Base-by-base conservation (phyloP, 2,888 invertebrate species). In the Pyrocoelia pectoralis region DNA sequence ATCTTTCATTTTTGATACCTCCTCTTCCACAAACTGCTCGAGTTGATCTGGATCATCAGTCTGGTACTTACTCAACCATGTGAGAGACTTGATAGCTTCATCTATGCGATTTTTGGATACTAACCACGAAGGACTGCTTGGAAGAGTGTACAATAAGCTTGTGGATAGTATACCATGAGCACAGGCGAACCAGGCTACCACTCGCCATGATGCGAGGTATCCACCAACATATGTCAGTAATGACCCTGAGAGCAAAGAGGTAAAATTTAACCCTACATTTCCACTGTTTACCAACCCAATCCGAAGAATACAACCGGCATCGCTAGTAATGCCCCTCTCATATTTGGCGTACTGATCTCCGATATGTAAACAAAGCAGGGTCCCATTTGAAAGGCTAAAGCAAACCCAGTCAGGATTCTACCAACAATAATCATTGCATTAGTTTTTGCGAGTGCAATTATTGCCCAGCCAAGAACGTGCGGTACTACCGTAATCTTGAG, bases 81-180 rank as follows among this genome's bases (percentile, higher is more conserved):
- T 79, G 14, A 86, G 72, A 1, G 85, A 80, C 49, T 81, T 82
- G 15, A 81, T 81, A 0, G 86, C 86, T 58, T 85, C 82, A 3
- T 84, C 83, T n/a, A 79, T 76, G 12, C 81, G 78, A 1, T 84
- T 85, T 70, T 83, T 84, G 0, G 85, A 83, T 1, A 86, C 82
- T 0, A 86, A 77, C 86, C 86, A 87, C 1, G 84, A 81, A 0
- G 87, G 86, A 61, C 85, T 86, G 75, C 86, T 86, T 0, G 85
- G 85, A 3, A 85, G 81, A 62, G 83, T 81, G 63, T 84, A 72
- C 1, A 85, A 76, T 5, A 86, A 70, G 9, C 84, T 48, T 1
- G 82, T 73, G 0, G 86, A 85, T 9, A 85, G 67, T 8, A 84
- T 67, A n/a, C 83, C 81, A 67, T 84, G 86, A 14, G 80, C 79